Base-by-base conservation (phyloP, 2,888 invertebrate species). In the Brenthis hecate region DNA sequence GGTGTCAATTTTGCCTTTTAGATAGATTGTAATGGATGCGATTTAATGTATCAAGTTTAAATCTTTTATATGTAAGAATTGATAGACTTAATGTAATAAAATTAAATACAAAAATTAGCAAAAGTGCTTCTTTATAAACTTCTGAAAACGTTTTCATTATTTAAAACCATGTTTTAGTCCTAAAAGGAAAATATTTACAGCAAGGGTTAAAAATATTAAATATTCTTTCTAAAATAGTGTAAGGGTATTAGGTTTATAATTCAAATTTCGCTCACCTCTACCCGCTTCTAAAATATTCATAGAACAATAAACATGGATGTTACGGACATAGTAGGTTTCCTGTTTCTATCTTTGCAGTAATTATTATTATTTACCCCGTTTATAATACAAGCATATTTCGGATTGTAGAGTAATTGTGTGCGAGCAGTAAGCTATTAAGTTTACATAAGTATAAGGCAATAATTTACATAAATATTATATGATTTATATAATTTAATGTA, bases 271-370 rank as follows among this genome's bases (percentile, higher is more conserved):
- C 75, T 75, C 73, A 74, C 74, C 74, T 73, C 74, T 76, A 75
- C 66, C 78, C 76, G 74, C 75, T 77, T 76, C 72, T 83, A 73
- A 78, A 82, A 78, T 82, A 85, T 85, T 84, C 79, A 85, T 74
- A 74, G 72, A 70, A 69, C 75, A 74, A 73, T 76, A 73, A 60
- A 72, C 69, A 74, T 75, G 73, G 75, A 74, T 73, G 71, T 74
- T 71, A 74, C 74, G 66, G 68, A 74, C 73, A 68, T 66, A 71
- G 73, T 71, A 74, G 75, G 68, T 47, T 57, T 63, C 19, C 66
- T 23, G 8, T 72, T 66, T 70, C 65, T 68, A 65, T 66, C 50
- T 70, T 65, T 51, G 50, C 56, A 53, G 47, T 60, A 63, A 70
- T 70, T 65, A 60, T 65, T 66, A 56, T 70, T 48, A 36, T 65